Evolutionary conservation across 1,140 invertebrate species (phyloP), one percentile per base, ranked within the genome.

Genomic region (Drosophila micromelanica): DNA sequence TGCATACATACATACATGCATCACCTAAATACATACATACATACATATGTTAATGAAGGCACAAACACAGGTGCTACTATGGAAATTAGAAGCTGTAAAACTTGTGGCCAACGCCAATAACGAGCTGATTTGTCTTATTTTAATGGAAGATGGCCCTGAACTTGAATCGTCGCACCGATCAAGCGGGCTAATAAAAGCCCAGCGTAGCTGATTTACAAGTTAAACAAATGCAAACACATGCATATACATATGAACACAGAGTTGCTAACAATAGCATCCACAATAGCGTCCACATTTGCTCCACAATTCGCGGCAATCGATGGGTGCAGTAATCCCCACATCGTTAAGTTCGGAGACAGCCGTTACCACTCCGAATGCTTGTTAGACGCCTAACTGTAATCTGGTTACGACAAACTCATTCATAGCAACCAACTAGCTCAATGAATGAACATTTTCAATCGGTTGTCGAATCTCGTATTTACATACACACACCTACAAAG

Each of bases 111-210:
- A 37, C 38, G 4, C 27, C 48, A 38, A 65, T 6, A 32, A 17
- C 48, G 5, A 48, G 40, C 55, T 54, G 20, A 12, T 13, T 8
- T 35, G 7, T 8, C 13, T 30, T 27, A 15, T 42, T 7, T 30
- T 48, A 32, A 54, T 45, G n/a, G 32, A 17, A 11, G 13, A 30
- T 48, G 59, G 57, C 71, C 71, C 65, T 74, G 71, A 74, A 74
- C 71, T 74, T 74, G 71, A 69, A 55, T 37, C 59, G 8, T 42
- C 42, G 42, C 48, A 27, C 4, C 62, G 32, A 30, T 62, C 35
- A 42, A 12, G 17, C 9, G 15, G 46, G 23, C 20, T 17, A 43
- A 40, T 54, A 54, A 37, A 68, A 30, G 8, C 48, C 11, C 27
- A n/a, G n/a, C n/a, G n/a, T n/a, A n/a, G n/a, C n/a, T n/a, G n/a